phyloP scores from a whole-genome alignment of 2,888 invertebrate genomes.

The Leptinotarsa tumamoca region DNA sequence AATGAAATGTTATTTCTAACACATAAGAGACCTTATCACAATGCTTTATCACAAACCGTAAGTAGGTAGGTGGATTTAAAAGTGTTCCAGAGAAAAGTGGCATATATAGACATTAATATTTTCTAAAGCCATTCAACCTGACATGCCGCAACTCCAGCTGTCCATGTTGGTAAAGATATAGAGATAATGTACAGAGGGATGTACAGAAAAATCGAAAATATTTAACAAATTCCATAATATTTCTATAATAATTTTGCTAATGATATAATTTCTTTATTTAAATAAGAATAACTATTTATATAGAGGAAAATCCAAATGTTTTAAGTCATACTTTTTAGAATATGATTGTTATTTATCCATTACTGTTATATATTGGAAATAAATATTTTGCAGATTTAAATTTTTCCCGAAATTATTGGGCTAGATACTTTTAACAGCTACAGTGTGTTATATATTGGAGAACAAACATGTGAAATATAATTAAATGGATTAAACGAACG shows the following conservation, averaged over 20 bases:
- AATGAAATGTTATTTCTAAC: too few relatives aligned
- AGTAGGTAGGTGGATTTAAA: too few relatives aligned
- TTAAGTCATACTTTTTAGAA: not conserved
- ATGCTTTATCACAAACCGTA: too few relatives aligned
- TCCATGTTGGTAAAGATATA: not conserved
- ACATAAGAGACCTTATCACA: too few relatives aligned
- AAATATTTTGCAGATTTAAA: not conserved
- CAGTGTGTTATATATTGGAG: conserved; percentile 1
- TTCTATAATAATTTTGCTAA: too few relatives aligned
- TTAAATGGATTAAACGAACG: too few relatives aligned
- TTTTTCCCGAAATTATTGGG: not conserved
- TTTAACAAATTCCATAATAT: too few relatives aligned
- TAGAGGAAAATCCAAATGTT: not conserved
- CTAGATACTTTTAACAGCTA: not conserved
- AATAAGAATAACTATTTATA: not conserved
- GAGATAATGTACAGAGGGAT: not conserved
- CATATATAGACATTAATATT: not conserved
- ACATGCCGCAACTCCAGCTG: conserved; percentile 13
- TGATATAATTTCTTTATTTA: not conserved
- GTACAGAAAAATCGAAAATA: not conserved
- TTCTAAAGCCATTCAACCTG: conserved; percentile 17
- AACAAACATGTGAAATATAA: not conserved
- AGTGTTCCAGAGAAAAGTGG: too few relatives aligned
- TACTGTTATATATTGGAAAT: not conserved
- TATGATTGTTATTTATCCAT: too few relatives aligned